Evolutionary conservation across 2,888 invertebrate species (phyloP).

Genomic region (Melitaea athalia): DNA sequence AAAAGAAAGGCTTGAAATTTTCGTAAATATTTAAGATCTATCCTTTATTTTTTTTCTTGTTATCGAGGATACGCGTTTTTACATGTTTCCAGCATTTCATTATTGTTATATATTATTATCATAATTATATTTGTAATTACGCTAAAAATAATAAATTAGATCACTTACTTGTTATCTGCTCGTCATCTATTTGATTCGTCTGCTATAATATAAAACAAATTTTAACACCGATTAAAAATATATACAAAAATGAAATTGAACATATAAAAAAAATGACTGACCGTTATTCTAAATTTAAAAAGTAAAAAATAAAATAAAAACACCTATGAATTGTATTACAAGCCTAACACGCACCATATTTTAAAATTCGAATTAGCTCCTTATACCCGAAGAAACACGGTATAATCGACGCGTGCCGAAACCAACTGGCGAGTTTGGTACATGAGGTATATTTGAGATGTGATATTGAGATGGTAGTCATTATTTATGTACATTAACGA

Average conservation of each 20-base stretch:
- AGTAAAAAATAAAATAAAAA: not conserved
- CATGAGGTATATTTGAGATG: conserved; percentile 60
- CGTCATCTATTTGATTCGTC: conserved; percentile 72
- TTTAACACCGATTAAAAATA: not conserved
- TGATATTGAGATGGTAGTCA: no score
- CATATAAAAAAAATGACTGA: not conserved
- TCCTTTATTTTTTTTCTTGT: no score
- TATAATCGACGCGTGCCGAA: conserved; percentile 57
- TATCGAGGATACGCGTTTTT: no score
- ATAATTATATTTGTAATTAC: not conserved
- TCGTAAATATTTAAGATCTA: no score
- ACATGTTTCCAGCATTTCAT: no score
- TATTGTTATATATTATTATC: no score
- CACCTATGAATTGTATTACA: not conserved
- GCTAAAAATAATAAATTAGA: conserved; percentile 4
- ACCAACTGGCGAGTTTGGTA: conserved; percentile 59
- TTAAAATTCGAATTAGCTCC: conserved; percentile 43
- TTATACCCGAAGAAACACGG: conserved; percentile 40
- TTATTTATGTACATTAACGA: conserved; percentile 37
- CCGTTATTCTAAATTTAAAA: not conserved
- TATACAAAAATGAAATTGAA: not conserved
- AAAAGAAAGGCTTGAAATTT: no score
- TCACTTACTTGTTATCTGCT: conserved; percentile 77
- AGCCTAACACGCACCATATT: conserved; percentile 62
- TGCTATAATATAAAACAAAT: conserved; percentile 47